These are phyloP conservation scores for Alfaro cultratus DNA, from an alignment of 2,797 vertebrate genomes.

Conservation along the genomic window DNA sequence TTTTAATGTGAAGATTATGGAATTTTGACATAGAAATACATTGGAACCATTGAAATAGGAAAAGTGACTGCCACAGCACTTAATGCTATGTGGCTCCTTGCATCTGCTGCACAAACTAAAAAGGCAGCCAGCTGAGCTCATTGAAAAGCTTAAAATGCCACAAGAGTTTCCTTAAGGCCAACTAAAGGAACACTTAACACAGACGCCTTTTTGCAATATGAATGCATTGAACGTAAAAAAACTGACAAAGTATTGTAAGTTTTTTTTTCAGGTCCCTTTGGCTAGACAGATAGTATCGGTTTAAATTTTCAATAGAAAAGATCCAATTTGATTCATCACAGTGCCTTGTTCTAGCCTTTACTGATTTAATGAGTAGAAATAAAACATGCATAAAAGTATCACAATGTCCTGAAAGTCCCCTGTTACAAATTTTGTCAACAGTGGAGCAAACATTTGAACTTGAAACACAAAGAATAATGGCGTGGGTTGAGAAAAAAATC, in stretches of 20 bases:
- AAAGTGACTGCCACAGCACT: slow-evolving; percentile 39
- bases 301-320: neutral
- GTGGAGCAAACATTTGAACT: slow-evolving; percentile 3
- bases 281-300: neutral
- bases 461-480: slow-evolving; percentile 4
- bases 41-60: neutral
- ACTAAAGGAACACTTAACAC: slow-evolving; percentile 40
- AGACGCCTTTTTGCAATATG: slow-evolving; percentile 16
- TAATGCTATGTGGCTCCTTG: slow-evolving; percentile 49
- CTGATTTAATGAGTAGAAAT: neutral
- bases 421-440: neutral
- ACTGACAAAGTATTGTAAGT: neutral
- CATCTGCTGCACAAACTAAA: slow-evolving; percentile 49
- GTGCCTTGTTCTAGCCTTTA: neutral
- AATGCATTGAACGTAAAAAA: slow-evolving; percentile 3
- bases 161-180: slow-evolving; percentile 44
- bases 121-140: slow-evolving; percentile 68
- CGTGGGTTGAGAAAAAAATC: neutral
- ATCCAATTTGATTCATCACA: neutral
- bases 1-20: neutral
- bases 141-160: slow-evolving; percentile 58
- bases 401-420: neutral
- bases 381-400: neutral
- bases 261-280: neutral
- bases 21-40: neutral